Evolutionary conservation across 2,113 vertebrate species (phyloP), one percentile per base, ranked within the genome.

Genomic region (Nasalis larvatus): DNA sequence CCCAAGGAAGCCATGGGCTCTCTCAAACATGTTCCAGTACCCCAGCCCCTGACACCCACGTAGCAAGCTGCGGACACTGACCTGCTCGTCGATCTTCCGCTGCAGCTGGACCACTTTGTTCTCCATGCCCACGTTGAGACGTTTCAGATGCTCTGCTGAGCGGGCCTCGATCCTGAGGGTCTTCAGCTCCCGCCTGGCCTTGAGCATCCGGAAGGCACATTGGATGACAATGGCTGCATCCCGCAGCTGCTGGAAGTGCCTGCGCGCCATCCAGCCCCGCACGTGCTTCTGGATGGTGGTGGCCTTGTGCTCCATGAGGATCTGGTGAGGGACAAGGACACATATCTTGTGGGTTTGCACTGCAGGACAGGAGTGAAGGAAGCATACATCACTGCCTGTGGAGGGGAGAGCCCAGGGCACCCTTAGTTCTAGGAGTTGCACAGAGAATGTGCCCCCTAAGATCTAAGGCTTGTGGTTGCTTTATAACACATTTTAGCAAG

Each of bases 91-190:
- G 8, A 99, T 99, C 98, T 99, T 99, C 97, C 99, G 99, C 97
- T 99, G 99, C 32, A 99, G 99, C 98, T 99, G 99, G 0, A 99
- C 99, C 35, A 99, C 99, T 97, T 99, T 99, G 98, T 99, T 99
- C 98, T 99, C 99, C 99, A 99, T 99, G 86, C 99, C 99, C 0
- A 99, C 98, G 54, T 99, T 99, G 98, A 99, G 99, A 11, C 99
- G 99, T 98, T 99, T 99, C 76, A 99, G 98, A 92, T 99, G 99
- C 87, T 99, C 83, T 0, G 98, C 99, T 0, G 99, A 99, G n/a
- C 99, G 99, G 0, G 99, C 99, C 42, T 99, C 99, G 0, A 99
- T 99, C 99, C 99, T 99, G 56, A 99, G 99, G 4, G 99, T 98
- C 97, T 99, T 99, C n/a, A 99, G 98, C 95, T 99, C 98, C 3